Evolutionary conservation across 2,797 vertebrate genomes (phyloP).

Genomic region (Gastrophryne carolinensis): DNA sequence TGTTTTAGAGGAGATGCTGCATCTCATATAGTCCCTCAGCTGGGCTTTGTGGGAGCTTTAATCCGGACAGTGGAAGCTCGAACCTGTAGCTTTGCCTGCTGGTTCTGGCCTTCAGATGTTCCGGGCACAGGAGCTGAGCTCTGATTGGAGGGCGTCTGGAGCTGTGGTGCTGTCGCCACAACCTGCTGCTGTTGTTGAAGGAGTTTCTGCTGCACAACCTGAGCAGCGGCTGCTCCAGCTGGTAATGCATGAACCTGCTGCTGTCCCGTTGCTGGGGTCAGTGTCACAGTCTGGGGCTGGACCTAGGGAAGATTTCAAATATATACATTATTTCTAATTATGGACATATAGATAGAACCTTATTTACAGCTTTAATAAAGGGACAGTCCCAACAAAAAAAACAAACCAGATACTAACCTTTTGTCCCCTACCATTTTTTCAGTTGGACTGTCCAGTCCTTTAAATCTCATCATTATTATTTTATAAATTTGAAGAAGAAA

Average conservation of each 20-base stretch:
- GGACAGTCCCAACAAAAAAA: too few species aligned
- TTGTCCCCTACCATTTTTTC: too few species aligned
- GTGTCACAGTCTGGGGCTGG: slow-evolving; percentile 82
- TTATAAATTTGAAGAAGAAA: too few species aligned
- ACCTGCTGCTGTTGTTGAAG: slow-evolving; percentile 80
- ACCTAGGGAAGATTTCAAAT: slow-evolving; percentile 64
- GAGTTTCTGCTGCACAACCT: slow-evolving; percentile 85
- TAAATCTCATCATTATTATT: too few species aligned
- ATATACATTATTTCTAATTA: too few species aligned
- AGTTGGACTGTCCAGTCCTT: too few species aligned
- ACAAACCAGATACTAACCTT: too few species aligned
- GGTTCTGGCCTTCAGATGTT: slow-evolving; percentile 64
- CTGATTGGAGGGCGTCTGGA: slow-evolving; percentile 73
- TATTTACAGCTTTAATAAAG: too few species aligned
- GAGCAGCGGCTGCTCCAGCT: slow-evolving; percentile 71
- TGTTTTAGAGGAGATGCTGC: not conserved
- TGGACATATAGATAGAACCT: too few species aligned
- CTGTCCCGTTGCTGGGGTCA: slow-evolving; percentile 75
- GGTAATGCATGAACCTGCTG: slow-evolving; percentile 87
- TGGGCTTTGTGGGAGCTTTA: slow-evolving; percentile 81
- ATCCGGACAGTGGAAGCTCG: slow-evolving; percentile 71
- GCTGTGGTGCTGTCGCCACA: slow-evolving; percentile 79
- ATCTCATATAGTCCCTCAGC: slow-evolving; percentile 53
- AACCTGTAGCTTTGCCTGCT: slow-evolving; percentile 75
- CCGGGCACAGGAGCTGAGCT: slow-evolving; percentile 70